These are phyloP conservation scores for Echiichthys vipera DNA, from an alignment of 2,797 vertebrate genomes.

Conservation along the genomic window DNA sequence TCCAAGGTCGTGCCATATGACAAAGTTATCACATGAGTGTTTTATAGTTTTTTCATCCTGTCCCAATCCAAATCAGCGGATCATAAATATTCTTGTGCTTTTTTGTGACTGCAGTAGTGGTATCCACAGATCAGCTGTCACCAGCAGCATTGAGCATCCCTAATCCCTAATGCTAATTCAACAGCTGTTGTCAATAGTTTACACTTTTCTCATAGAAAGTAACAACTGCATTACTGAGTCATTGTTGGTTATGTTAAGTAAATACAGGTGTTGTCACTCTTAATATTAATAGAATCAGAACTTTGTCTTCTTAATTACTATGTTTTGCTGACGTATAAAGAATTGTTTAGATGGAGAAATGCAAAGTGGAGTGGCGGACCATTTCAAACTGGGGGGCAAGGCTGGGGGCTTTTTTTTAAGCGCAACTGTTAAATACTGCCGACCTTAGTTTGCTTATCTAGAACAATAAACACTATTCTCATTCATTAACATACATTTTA, in stretches of 20 bases:
- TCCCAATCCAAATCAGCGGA: neutral
- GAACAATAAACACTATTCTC: no score
- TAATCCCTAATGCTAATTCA: conserved; percentile 57
- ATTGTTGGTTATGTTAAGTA: neutral
- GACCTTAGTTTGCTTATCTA: no score
- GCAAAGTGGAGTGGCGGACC: neutral
- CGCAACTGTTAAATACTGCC: no score
- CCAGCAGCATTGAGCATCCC: conserved; percentile 43
- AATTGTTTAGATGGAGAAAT: neutral
- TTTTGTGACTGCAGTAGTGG: conserved; percentile 9
- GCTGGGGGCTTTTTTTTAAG: no score
- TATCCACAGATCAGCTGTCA: conserved; percentile 33
- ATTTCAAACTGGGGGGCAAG: no score
- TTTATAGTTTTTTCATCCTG: neutral
- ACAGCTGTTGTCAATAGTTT: no score
- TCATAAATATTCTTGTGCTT: neutral
- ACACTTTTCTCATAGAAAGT: no score
- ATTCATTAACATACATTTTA: no score
- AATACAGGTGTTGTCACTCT: neutral
- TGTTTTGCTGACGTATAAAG: neutral
- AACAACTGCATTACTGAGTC: no score
- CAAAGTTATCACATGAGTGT: conserved; percentile 5
- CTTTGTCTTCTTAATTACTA: neutral
- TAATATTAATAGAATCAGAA: no score
- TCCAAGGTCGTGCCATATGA: conserved; percentile 13